Base-by-base conservation (phyloP, 2,113 vertebrate genomes). In the Sinocyclocheilus anophthalmus region DNA sequence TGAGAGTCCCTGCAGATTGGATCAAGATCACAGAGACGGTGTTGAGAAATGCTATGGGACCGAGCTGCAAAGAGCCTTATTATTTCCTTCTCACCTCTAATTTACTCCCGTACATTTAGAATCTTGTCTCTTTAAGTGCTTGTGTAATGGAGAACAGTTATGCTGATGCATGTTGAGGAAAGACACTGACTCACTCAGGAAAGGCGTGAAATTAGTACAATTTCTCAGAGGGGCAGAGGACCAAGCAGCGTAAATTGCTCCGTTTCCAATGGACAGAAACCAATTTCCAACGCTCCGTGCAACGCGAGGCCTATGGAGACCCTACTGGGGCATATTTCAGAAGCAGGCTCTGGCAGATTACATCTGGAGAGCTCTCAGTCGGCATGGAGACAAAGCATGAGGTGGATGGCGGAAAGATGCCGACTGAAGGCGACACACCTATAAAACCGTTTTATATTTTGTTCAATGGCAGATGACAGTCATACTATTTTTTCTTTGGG, bases 241-340 rank as follows among this genome's bases (percentile, higher is more conserved):
- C 83, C 78, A 84, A 88, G 80, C 37, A 88, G 91, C 93, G 93
- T 87, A 94, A 94, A 95, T 94, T 94, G 92, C 90, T 90, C 86
- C 22, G 92, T 88, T 93, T 91, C 88, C 87, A 39, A 90, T 84
- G 87, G 92, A 90, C 90, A 85, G 83, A 93, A 93, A 93, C 93
- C 93, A 94, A 95, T 95, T 94, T 94, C 90, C 91, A 90, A 91
- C 70, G 59, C 81, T 80, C n/a, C 11, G 53, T 70, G 39, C 73
- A 12, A 55, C 67, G 18, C 26, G 5, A 69, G 84, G 87, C 59
- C 85, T 78, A 59, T 59, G 12, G 87, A 87, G 84, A 73, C 82
- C 61, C 24, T 76, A 30, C 83, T 37, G 5, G 55, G 53, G 39
- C 78, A 55, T 76, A 83, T 80, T 81, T 48, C 30, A 42, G 50